A percentile compares a stretch with the other conserved stretches of the same genome.
Conservation (phyloP, 2,888 invertebrate species). For the Cremastinae sp. region DNA sequence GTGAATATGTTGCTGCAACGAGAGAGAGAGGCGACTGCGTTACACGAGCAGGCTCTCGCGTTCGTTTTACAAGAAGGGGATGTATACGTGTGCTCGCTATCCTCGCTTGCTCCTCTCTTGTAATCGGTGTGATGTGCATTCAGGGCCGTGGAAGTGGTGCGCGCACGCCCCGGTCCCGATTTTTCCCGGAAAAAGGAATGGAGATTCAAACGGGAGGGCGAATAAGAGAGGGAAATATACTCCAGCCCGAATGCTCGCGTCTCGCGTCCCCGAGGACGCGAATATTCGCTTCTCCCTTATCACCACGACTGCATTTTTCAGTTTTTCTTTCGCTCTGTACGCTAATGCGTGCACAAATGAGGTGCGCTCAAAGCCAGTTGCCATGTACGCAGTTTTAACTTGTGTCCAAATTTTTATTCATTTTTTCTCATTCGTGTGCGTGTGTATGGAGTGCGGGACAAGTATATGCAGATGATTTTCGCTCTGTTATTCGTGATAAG, state of each 20-base stretch:
- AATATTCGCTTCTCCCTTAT: constrained; percentile 44
- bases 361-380: constrained; percentile 5
- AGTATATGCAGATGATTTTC: no score
- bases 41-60: constrained; percentile 33
- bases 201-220: background rate
- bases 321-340: constrained; percentile 37
- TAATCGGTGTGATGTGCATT: constrained; percentile 41
- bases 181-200: constrained; percentile 34
- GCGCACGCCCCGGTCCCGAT: constrained; percentile 67
- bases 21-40: constrained; percentile 27
- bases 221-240: constrained; percentile 24
- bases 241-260: constrained; percentile 48
- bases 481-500: no score
- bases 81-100: background rate
- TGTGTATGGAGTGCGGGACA: no score
- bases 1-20: constrained; percentile 12
- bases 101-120: background rate
- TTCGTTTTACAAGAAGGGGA: constrained; percentile 22
- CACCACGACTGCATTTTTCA: constrained; percentile 20
- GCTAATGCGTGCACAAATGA: constrained; percentile 20
- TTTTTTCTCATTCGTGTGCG: background rate
- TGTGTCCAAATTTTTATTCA: constrained; percentile 12
- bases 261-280: constrained; percentile 63
- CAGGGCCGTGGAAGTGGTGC: constrained; percentile 31
- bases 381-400: no score